phyloP scores from a whole-genome alignment of 2,797 vertebrate species.

The Danionella dracula region DNA sequence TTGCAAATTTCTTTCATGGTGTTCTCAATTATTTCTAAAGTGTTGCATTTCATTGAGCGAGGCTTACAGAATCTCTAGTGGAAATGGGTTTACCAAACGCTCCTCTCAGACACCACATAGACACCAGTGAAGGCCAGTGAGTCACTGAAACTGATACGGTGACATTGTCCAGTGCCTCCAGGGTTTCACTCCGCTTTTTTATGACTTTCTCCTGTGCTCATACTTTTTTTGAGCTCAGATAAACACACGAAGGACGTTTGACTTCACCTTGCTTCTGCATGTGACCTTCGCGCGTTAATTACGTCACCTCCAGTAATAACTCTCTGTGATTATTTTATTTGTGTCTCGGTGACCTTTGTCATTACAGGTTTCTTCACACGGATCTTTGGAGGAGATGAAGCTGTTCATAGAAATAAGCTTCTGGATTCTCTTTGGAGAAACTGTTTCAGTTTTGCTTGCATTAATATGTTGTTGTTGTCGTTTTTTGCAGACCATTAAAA shows the following conservation, averaged over 20 bases:
- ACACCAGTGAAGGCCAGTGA: constrained; percentile 15
- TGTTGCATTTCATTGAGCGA: too few species aligned
- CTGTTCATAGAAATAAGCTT: too few species aligned
- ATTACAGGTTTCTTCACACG: neutral
- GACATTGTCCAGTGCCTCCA: neutral
- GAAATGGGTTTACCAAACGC: neutral
- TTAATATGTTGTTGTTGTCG: too few species aligned
- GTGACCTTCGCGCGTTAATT: neutral
- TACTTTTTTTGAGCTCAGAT: neutral
- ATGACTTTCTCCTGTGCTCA: neutral
- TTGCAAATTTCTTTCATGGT: too few species aligned
- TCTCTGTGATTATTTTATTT: neutral
- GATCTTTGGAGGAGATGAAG: neutral
- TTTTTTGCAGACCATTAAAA: too few species aligned
- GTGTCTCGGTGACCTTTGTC: neutral
- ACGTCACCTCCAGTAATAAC: constrained; percentile 8
- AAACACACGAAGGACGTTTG: neutral
- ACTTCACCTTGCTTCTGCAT: neutral
- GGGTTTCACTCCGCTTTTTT: neutral
- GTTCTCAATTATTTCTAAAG: too few species aligned
- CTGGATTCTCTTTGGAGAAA: too few species aligned
- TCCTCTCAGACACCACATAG: constrained; percentile 4
- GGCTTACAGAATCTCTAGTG: too few species aligned
- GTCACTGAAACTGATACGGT: constrained; percentile 21
- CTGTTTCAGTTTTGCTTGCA: too few species aligned